Evolutionary conservation across 2,797 vertebrate species (phyloP), one percentile per base, ranked within the genome.

Genomic region (Centroberyx gerrardi): DNA sequence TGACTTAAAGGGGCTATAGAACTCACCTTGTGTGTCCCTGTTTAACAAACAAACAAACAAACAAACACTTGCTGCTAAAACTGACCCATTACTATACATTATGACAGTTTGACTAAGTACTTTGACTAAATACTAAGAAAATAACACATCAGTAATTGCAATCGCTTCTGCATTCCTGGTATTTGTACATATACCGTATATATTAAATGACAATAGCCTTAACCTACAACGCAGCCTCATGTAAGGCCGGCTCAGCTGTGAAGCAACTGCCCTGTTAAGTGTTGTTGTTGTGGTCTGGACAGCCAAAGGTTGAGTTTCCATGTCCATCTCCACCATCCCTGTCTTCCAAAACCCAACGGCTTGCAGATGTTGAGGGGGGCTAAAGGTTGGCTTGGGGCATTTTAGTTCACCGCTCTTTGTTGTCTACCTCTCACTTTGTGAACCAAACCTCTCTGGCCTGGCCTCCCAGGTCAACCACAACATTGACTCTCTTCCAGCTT

Each of bases 391-490:
- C 78, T 75, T 1, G 73, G 86, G 82, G 78, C 84, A 79, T 81
- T 88, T 84, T 71, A 87, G 89, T 85, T 87, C 73, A 70, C 76
- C 78, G 77, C 76, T 87, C 82, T 87, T 87, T 87, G 84, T 83
- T 88, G 85, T 88, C 79, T 84, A 65, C 78, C 73, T 90, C 78
- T 90, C 86, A 87, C 78, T 84, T 66, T 88, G 84, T 78, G 87
- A 90, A 88, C 81, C 83, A 85, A 88, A 81, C 84, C 74, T 73
- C 85, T 71, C 64, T 31, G 78, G 78, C 73, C 75, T 38, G 79
- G 89, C 81, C 90, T 82, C 78, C 54, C 69, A 81, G 92, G 93
- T 93, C 91, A 94, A 75, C 90, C 90, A 78, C 92, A 87, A 76
- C 84, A 83, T 63, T 72, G 82, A 88, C 89, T 89, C n/a, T 70